Conservation (phyloP, 2,797 vertebrate genomes). For the Agapornis canus region DNA sequence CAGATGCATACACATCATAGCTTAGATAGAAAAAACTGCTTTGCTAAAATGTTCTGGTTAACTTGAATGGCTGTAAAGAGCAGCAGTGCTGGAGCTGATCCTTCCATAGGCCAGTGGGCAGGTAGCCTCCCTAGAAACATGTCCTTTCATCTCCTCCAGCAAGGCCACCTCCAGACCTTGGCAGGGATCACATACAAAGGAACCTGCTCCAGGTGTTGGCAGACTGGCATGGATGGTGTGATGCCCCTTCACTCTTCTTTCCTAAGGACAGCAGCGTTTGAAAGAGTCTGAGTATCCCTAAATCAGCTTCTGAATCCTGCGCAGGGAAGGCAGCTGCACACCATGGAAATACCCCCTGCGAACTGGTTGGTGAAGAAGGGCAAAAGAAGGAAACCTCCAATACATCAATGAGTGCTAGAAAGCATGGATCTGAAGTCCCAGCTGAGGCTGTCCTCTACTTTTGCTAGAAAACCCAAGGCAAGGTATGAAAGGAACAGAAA, state of each 20-base stretch:
- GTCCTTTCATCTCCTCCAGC: not conserved
- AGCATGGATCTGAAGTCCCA: not conserved
- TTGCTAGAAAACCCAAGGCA: not conserved
- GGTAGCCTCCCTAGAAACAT: rapidly evolving
- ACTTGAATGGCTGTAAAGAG: not conserved
- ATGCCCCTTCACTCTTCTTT: not conserved
- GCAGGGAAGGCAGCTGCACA: not conserved
- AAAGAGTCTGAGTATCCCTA: not conserved
- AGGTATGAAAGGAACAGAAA: not conserved
- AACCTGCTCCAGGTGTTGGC: not conserved
- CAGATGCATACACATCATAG: not conserved
- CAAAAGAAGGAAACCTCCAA: not conserved
- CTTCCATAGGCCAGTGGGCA: rapidly evolving
- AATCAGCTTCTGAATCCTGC: not conserved
- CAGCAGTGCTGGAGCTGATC: not conserved
- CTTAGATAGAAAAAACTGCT: not conserved
- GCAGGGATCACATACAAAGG: not conserved
- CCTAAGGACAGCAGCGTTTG: not conserved
- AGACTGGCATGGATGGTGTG: not conserved
- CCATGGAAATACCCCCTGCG: not conserved
- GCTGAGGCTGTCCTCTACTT: not conserved
- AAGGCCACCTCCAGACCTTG: not conserved
- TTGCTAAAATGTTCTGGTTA: not conserved
- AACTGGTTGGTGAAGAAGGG: not conserved
- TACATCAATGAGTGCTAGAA: not conserved